A percentile compares a stretch with the other conserved stretches of the same genome.
These are phyloP conservation scores for Lutjanus erythropterus DNA, from an alignment of 2,113 vertebrate genomes.

Conservation along the genomic window DNA sequence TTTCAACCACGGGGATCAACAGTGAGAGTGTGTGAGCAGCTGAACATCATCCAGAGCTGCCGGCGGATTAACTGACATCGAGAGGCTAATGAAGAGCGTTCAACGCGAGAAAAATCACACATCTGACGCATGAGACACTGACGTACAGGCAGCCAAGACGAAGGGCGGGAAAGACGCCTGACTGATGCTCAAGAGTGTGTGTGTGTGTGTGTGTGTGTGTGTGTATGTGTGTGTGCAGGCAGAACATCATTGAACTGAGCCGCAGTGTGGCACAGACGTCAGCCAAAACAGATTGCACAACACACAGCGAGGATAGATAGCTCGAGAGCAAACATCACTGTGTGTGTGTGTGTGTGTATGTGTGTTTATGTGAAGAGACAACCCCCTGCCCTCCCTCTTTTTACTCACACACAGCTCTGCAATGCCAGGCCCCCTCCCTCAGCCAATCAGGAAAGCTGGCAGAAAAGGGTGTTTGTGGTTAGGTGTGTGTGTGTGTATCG, in stretches of 20 bases:
- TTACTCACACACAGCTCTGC: constrained; percentile 43
- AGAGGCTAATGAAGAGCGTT: constrained; percentile 39
- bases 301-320: constrained; percentile 49
- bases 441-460: constrained; percentile 52
- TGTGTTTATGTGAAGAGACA: constrained; percentile 24
- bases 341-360: constrained; percentile 7
- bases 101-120: constrained; percentile 19
- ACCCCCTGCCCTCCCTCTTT: constrained; percentile 3
- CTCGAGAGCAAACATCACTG: constrained; percentile 27
- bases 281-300: constrained; percentile 56
- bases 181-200: constrained; percentile 11
- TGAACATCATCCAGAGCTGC: constrained; percentile 27
- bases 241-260: constrained; percentile 29
- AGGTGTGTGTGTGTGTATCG: not conserved
- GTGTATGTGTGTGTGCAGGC: constrained; percentile 33
- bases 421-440: constrained; percentile 42
- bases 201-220: constrained; percentile 4
- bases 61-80: constrained; percentile 1
- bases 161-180: constrained; percentile 16
- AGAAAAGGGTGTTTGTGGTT: not conserved
- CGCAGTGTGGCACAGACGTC: constrained; percentile 36
- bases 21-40: not conserved
- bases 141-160: constrained; percentile 20
- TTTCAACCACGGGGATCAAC: constrained; percentile 19
- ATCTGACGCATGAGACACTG: constrained; percentile 41